These are phyloP conservation scores for Mimachlamys varia DNA, from an alignment of 2,888 invertebrate genomes.

Conservation along the genomic window DNA sequence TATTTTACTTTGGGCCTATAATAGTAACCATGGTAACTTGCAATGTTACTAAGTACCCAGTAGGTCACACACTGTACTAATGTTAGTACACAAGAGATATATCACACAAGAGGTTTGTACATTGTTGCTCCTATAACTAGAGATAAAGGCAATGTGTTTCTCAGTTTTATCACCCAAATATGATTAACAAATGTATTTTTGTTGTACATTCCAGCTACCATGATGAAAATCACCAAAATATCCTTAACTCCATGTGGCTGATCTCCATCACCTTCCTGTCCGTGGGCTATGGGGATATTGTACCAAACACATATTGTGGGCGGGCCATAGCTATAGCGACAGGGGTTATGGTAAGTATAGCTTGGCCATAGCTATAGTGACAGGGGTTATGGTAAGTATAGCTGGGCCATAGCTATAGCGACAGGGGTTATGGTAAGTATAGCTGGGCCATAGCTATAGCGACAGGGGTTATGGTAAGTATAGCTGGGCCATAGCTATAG, in stretches of 20 bases:
- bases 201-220: slow-evolving; percentile 89
- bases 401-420: background rate
- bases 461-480: slow-evolving; percentile 88
- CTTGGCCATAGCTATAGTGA: background rate
- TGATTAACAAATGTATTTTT: background rate
- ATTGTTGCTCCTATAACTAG: too few species aligned
- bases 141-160: too few species aligned
- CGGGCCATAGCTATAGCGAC: slow-evolving; percentile 99
- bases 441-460: background rate
- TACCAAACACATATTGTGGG: slow-evolving; percentile 99
- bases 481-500: background rate
- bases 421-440: slow-evolving; percentile 88
- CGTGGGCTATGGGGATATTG: slow-evolving; percentile 99
- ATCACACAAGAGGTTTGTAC: too few species aligned
- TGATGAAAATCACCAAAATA: slow-evolving; percentile 98
- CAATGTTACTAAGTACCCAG: too few species aligned
- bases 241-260: slow-evolving; percentile 99
- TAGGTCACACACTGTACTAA: too few species aligned
- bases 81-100: too few species aligned
- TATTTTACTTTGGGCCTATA: too few species aligned
- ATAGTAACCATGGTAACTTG: too few species aligned
- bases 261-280: slow-evolving; percentile 99
- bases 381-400: slow-evolving; percentile 88
- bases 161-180: too few species aligned
- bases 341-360: slow-evolving; percentile 96